phyloP scores from a whole-genome alignment of 1,140 invertebrate species.

The Drosophila paulistorum region DNA sequence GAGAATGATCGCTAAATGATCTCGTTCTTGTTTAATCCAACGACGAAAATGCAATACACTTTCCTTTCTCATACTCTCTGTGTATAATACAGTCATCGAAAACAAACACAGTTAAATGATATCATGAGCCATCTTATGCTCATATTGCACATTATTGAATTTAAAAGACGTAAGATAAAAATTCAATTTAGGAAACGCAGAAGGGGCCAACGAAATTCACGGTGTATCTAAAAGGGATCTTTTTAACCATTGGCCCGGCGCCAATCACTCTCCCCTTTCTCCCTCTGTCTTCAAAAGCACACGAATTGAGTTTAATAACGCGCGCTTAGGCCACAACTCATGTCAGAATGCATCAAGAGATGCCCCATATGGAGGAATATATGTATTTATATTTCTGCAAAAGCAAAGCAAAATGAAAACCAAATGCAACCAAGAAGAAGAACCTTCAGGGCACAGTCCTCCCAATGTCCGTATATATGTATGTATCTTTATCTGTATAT shows the following conservation, averaged over 20 bases:
- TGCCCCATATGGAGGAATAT: constrained; percentile 71
- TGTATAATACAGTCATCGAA: constrained; percentile 4
- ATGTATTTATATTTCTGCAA: constrained; percentile 64
- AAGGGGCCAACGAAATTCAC: neutral
- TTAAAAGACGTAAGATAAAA: constrained; percentile 7
- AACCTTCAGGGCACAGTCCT: constrained; percentile 5
- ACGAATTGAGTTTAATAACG: constrained; percentile 80
- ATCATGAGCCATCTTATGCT: neutral
- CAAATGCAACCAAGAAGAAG: neutral
- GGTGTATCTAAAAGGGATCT: neutral
- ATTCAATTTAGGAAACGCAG: neutral
- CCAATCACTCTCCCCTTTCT: constrained; percentile 2
- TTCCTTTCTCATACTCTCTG: neutral
- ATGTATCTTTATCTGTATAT: neutral
- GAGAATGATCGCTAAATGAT: constrained; percentile 57
- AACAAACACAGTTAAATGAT: neutral
- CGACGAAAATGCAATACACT: neutral
- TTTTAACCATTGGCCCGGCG: neutral
- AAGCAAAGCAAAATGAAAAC: constrained; percentile 17
- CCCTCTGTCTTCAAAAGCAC: constrained; percentile 69
- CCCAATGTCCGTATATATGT: neutral
- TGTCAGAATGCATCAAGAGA: constrained; percentile 78
- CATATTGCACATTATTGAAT: constrained; percentile 10
- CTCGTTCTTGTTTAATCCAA: constrained; percentile 26
- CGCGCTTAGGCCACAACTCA: constrained; percentile 80